Base-by-base conservation (phyloP, 2,113 vertebrate species). In the Zosterops borbonicus region DNA sequence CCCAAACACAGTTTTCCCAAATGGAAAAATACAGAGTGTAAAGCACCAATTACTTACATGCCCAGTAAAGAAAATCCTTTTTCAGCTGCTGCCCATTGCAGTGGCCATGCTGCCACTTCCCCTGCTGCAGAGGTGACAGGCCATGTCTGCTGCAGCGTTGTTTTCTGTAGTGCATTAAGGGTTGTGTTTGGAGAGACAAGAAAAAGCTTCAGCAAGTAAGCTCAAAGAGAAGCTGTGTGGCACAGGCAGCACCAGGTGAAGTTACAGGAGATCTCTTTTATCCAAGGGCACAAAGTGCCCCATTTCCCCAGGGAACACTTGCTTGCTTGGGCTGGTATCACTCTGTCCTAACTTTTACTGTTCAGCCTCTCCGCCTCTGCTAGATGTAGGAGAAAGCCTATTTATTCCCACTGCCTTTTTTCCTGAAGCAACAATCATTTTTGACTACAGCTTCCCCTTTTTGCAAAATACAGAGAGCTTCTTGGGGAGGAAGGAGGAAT, bases 51-150 rank as follows among this genome's bases (percentile, higher is more conserved):
- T 77, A 17, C 83, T 65, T 64, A 37, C 49, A 68, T 64, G 60
- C n/a, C 70, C 20, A 20, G 75, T 71, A 53, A 88, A 80, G 53
- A 90, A 85, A 92, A 75, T 27, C 69, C 17, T 28, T 90, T 81
- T 62, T 42, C 52, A 77, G 49, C 53, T 80, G 59, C 63, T 77
- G 50, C 67, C 20, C 0, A 0, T 9, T 41, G 55, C 60, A 83
- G 14, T 5, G n/a, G n/a, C 50, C 27, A 44, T 49, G 69, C 81
- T 76, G 60, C 33, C 18, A 7, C 33, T 53, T 84, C 12, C 39
- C 19, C 42, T 29, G 2, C 28, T 0, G 0, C 58, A 20, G 21
- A 33, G 14, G 22, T 21, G 41, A 19, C 0, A 0, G 55, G 29
- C 56, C 9, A 3, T 2, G 1, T 77, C 73, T 56, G 27, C 58